Percentiles rank a stretch among this genome's conserved stretches.
These are phyloP conservation scores for Limnephilus marmoratus DNA, from an alignment of 2,888 invertebrate genomes.

Conservation along the genomic window DNA sequence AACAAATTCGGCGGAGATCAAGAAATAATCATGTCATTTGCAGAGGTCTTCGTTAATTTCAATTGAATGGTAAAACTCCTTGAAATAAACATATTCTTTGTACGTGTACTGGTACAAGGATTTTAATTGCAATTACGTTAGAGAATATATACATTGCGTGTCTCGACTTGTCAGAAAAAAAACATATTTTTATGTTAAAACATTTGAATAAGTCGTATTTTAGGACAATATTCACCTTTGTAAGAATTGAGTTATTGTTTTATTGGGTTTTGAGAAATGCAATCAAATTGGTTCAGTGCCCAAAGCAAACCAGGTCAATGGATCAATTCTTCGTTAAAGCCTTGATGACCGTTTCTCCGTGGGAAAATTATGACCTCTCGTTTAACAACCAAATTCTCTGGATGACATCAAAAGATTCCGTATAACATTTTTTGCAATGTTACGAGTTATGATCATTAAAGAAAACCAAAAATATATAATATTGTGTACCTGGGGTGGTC, in stretches of 20 bases:
- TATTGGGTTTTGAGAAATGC: not conserved
- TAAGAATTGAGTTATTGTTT: not conserved
- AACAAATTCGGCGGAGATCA: not conserved
- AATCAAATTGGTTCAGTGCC: not conserved
- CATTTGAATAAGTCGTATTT: not conserved
- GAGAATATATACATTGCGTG: not conserved
- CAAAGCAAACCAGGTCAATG: constrained; percentile 3
- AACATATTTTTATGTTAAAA: not conserved
- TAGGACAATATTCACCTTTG: not conserved
- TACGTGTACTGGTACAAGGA: constrained; percentile 36
- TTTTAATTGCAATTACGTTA: not conserved
- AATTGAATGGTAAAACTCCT: constrained; percentile 5
- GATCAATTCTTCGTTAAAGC: not conserved
- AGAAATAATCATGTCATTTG: not conserved
- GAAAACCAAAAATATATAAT: not conserved
- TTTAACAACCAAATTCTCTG: constrained; percentile 2
- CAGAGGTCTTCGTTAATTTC: not conserved
- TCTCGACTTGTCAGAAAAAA: not conserved
- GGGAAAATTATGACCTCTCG: not conserved
- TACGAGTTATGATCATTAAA: not conserved
- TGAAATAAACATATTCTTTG: constrained; percentile 1
- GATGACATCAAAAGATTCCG: not conserved
- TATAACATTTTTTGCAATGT: not conserved
- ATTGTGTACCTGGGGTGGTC: not conserved
- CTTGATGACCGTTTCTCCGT: constrained; percentile 5